phyloP scores from a whole-genome alignment of 2,888 invertebrate species.

The Ptilodon capucinus region DNA sequence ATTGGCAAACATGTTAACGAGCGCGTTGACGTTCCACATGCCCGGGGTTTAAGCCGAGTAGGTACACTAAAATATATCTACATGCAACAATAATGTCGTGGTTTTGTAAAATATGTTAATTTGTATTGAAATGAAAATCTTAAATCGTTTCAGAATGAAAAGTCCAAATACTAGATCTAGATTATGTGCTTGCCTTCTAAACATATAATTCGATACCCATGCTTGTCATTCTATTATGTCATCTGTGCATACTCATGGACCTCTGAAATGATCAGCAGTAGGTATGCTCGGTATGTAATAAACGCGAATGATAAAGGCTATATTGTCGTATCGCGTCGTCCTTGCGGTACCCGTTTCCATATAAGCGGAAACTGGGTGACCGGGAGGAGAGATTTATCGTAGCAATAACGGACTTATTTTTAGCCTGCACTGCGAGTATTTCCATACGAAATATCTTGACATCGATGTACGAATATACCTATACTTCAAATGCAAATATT shows the following conservation, averaged over 20 bases:
- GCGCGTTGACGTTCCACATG: too few species aligned
- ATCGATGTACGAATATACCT: constrained; percentile 33
- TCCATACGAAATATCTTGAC: constrained; percentile 41
- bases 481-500: constrained; percentile 31
- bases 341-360: constrained; percentile 54
- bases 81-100: constrained; percentile 4
- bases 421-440: constrained; percentile 40
- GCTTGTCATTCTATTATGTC: neutral
- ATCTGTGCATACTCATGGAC: neutral
- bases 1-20: too few species aligned
- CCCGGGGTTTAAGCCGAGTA: too few species aligned
- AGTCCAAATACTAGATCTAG: neutral
- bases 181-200: neutral
- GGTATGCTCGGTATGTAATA: constrained; percentile 7
- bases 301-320: constrained; percentile 17
- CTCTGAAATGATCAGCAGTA: neutral
- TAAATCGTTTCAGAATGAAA: neutral
- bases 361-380: constrained; percentile 65
- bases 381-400: constrained; percentile 57
- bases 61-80: constrained; percentile 16
- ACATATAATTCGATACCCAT: neutral
- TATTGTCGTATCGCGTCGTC: constrained; percentile 33
- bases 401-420: constrained; percentile 58
- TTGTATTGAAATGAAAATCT: constrained; percentile 2
- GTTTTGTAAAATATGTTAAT: constrained; percentile 12